Evolutionary conservation across 1,140 invertebrate species (phyloP), one percentile per base, ranked within the genome.

Genomic region (Xylocopa sonorina): DNA sequence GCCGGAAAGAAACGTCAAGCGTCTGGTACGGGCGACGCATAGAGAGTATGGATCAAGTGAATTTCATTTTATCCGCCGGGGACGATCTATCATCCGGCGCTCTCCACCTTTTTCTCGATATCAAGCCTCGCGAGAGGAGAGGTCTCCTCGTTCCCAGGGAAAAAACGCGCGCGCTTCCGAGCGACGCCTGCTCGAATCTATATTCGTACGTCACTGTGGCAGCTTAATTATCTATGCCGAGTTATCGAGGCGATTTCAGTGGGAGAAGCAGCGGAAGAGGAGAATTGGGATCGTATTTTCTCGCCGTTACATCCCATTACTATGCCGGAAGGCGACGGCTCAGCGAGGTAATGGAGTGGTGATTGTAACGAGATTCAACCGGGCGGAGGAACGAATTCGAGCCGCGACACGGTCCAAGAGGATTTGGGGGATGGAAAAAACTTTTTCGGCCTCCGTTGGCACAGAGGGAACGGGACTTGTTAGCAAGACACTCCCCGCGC

Each of bases 301-400:
- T 75, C 83, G 48, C 62, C 60, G 79, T 82, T 85, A 85, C 71
- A 82, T 85, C 75, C 80, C 71, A 82, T 85, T 85, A 82, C 79
- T 41, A 67, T 71, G 27, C 46, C 38, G 48, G 75, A 79, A 78
- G 66, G 29, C 72, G 60, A 27, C 16, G 24, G 21, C 21, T 46
- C 50, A 29, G 50, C 48, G 43, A 67, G 80, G 63, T 66, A 64
- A 72, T 50, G 51, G 62, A 53, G 63, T 50, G 50, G 41, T 38
- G 73, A 38, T 72, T 69, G 69, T 85, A 86, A 86, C 84, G 80
- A 86, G 84, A 86, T 86, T 86, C 80, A 80, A 75, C 24, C 60
- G 63, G n/a, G 43, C 57, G 71, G 79, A 85, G 69, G 72, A 82
- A 82, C 68, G 78, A 69, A 80, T 86, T 83, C 64, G 43, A 57